Evolutionary conservation across 1,140 invertebrate genomes (phyloP), one percentile per base, ranked within the genome.

Genomic region (Aphaenogaster rudis): DNA sequence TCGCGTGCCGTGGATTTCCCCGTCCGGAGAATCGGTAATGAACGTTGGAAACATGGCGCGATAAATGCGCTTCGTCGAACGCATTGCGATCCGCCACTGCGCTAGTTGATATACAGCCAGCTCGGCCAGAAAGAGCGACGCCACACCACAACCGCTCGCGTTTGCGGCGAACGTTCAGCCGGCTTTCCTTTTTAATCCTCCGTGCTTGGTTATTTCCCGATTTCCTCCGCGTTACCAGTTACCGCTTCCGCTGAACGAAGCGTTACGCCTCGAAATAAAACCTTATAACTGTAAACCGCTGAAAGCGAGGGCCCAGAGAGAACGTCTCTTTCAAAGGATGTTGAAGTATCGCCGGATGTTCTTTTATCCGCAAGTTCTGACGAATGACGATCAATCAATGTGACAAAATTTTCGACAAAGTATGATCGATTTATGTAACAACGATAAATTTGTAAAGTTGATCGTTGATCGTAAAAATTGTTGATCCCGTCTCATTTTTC

Each of bases 1-100:
- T 84, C 80, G 80, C 69, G 80, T 84, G 80, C n/a, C 54, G n/a
- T 61, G 69, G 13, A 84, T 50, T 84, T 48, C 28, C 42, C 8
- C n/a, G 36, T 76, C 33, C 13, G 36, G 33, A 21, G 36, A 61
- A 84, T 76, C 69, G 33, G 54, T 71, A 61, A 82, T 74, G 39
- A 82, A 61, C 15, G 28, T 36, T 74, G 36, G 28, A 57, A 82
- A 72, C 52, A 54, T 48, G 52, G 21, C 66, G 39, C 54, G 28
- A 84, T 76, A 84, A 84, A 76, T 61, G 28, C 57, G 50, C n/a
- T 48, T 59, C 28, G 36, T 48, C 63, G 28, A 39, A 71, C 28
- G 64, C 63, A 71, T n/a, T 15, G 61, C 52, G 72, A 76, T 39
- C 11, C 33, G n/a, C 42, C 33, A 6, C 42, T 64, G 39, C 17